phyloP scores from a whole-genome alignment of 2,797 vertebrate species.

The Alauda arvensis region DNA sequence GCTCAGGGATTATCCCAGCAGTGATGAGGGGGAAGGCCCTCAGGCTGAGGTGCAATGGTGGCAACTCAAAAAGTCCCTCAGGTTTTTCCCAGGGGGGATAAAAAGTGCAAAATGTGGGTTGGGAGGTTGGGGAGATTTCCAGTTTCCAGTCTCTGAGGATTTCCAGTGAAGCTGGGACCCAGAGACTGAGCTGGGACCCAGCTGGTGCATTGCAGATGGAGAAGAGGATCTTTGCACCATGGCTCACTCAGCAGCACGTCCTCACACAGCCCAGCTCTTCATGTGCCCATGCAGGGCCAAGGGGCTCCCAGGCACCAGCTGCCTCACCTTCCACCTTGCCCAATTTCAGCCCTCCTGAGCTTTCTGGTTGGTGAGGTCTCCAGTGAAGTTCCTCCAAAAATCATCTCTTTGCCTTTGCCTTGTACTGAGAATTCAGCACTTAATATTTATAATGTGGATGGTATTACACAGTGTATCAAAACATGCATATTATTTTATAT shows the following conservation, averaged over 20 bases:
- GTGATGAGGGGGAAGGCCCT: background rate
- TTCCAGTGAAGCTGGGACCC: background rate
- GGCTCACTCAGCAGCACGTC: rapidly evolving
- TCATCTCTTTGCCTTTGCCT: background rate
- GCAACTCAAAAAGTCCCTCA: background rate
- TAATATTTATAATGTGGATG: background rate
- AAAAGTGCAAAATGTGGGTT: background rate
- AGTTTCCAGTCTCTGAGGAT: background rate
- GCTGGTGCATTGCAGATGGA: background rate
- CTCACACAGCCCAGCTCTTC: background rate
- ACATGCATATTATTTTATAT: background rate
- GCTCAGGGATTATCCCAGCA: background rate
- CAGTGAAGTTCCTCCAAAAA: background rate
- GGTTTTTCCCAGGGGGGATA: rapidly evolving
- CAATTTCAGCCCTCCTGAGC: background rate
- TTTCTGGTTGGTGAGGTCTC: background rate
- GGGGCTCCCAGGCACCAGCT: background rate
- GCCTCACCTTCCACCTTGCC: background rate
- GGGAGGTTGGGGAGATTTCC: background rate
- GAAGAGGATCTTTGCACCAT: background rate
- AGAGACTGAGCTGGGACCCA: background rate
- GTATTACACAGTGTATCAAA: background rate
- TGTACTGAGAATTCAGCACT: background rate
- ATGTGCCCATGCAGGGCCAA: background rate
- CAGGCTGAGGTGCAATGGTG: background rate